Conservation (phyloP, 2,888 invertebrate genomes). For the Sphaerolaimus hirsutus region DNA sequence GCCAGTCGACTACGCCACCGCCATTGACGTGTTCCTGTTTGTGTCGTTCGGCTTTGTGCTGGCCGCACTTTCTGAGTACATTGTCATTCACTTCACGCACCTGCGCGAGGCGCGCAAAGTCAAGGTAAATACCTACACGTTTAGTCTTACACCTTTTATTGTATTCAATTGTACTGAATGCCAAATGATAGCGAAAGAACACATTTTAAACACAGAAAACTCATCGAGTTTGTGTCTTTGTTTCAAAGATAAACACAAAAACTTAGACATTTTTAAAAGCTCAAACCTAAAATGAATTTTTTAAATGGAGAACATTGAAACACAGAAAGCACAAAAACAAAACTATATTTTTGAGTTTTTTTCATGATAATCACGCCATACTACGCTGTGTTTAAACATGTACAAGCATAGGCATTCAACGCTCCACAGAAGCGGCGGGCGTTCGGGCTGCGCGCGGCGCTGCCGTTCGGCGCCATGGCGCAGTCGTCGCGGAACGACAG, state of each 20-base stretch:
- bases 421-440: neutral
- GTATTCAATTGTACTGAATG: no score
- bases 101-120: neutral
- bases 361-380: no score
- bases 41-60: constrained; percentile 54
- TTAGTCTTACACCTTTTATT: neutral
- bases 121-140: no score
- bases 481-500: neutral
- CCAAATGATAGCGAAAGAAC: no score
- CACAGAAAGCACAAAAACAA: no score
- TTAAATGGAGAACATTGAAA: no score
- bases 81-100: constrained; percentile 45
- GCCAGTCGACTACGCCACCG: constrained; percentile 56
- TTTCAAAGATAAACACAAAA: no score
- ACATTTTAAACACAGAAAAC: no score
- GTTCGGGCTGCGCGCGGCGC: neutral
- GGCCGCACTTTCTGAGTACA: constrained; percentile 55
- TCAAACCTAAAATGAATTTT: no score
- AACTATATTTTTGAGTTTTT: no score
- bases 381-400: neutral
- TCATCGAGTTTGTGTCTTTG: no score
- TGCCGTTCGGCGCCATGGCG: neutral
- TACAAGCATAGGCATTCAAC: neutral
- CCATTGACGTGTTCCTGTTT: constrained; percentile 54
- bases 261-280: no score